These are phyloP conservation scores for Amphibalanus amphitrite DNA, from an alignment of 1,140 invertebrate species.

Conservation along the genomic window DNA sequence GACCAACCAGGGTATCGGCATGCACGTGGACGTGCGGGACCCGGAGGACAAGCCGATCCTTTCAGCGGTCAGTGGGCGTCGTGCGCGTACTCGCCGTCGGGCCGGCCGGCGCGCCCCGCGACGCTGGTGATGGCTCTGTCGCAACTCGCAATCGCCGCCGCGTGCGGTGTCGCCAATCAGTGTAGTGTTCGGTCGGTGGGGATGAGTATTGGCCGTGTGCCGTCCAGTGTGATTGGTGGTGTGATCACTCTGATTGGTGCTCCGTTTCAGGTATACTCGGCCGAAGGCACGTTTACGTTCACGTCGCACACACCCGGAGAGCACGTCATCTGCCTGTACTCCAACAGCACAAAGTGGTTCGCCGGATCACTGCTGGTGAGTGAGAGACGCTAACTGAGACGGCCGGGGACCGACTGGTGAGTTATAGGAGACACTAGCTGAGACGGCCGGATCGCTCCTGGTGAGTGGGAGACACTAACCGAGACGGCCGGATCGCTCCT, in stretches of 20 bases:
- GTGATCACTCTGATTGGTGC: not conserved
- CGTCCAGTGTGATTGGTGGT: slow-evolving; percentile 5
- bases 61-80: slow-evolving; percentile 54
- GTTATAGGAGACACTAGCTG: too few relatives aligned
- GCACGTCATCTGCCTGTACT: slow-evolving; percentile 94
- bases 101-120: too few relatives aligned
- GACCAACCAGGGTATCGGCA: slow-evolving; percentile 81
- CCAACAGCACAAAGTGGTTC: slow-evolving; percentile 94
- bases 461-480: too few relatives aligned
- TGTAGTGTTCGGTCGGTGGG: slow-evolving; percentile 1
- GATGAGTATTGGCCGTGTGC: too few relatives aligned
- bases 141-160: too few relatives aligned
- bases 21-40: slow-evolving; percentile 92
- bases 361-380: slow-evolving; percentile 76
- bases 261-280: slow-evolving; percentile 55
- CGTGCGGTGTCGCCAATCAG: too few relatives aligned
- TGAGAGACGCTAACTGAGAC: too few relatives aligned
- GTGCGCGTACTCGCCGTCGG: too few relatives aligned
- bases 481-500: too few relatives aligned
- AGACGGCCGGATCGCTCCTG: too few relatives aligned
- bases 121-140: too few relatives aligned
- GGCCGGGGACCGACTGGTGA: too few relatives aligned
- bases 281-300: slow-evolving; percentile 89
- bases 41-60: slow-evolving; percentile 86
- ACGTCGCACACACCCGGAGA: slow-evolving; percentile 93